phyloP scores from a whole-genome alignment of 2,888 invertebrate species.

The Apotomis turbidana region DNA sequence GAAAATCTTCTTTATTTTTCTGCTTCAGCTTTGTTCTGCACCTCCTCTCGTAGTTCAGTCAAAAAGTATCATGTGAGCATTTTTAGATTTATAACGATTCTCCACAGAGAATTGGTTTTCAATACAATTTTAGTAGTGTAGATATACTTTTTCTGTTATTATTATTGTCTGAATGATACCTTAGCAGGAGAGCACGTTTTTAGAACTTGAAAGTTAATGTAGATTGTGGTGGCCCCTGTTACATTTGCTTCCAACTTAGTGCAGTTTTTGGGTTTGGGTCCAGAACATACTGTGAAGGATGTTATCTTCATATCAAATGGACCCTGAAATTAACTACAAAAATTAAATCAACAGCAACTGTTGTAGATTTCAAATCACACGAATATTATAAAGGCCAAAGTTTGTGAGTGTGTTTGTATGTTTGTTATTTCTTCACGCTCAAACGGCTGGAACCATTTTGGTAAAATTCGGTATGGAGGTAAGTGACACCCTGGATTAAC shows the following conservation, averaged over 20 bases:
- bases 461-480: not conserved
- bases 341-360: not conserved
- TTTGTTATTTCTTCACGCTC: too few species aligned
- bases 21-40: too few species aligned
- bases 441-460: not conserved
- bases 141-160: too few species aligned
- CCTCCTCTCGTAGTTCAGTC: too few species aligned
- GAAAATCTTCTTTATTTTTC: too few species aligned
- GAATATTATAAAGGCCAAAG: too few species aligned
- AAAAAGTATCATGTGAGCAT: too few species aligned
- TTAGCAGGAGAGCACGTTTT: constrained; percentile 23
- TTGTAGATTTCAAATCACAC: not conserved
- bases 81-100: too few species aligned
- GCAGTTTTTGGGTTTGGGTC: constrained; percentile 22
- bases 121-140: too few species aligned
- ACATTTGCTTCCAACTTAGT: constrained; percentile 17
- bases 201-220: constrained; percentile 17
- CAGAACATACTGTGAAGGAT: constrained; percentile 13
- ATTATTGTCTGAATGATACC: not conserved
- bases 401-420: too few species aligned
- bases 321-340: constrained; percentile 18
- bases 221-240: constrained; percentile 3
- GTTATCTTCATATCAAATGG: constrained; percentile 7
- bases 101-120: too few species aligned
- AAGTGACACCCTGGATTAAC: too few species aligned